These are phyloP conservation scores for Phylloscopus trochiloides DNA, from an alignment of 2,113 vertebrate genomes.

Conservation along the genomic window DNA sequence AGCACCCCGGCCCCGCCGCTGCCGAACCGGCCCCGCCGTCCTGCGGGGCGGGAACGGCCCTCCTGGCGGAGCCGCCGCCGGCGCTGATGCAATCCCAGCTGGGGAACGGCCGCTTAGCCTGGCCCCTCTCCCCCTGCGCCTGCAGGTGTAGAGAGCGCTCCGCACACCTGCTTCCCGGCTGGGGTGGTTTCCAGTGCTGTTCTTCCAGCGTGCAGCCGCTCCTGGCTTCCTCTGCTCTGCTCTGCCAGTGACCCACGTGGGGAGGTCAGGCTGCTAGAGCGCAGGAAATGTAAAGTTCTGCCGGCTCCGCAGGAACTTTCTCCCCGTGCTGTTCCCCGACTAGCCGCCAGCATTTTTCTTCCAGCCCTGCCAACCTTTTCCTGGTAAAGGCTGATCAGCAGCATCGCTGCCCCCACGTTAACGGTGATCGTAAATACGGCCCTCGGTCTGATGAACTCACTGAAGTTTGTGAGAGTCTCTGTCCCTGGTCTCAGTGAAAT, in stretches of 20 bases:
- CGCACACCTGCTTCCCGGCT: neutral
- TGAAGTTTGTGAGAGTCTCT: neutral
- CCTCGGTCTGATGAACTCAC: rapidly evolving
- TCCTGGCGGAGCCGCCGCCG: neutral
- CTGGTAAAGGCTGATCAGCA: too few relatives aligned
- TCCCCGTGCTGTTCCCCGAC: rapidly evolving
- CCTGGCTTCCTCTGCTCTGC: neutral
- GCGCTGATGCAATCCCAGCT: neutral
- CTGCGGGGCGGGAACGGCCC: neutral
- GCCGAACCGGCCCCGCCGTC: neutral
- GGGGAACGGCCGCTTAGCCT: rapidly evolving
- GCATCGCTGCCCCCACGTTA: rapidly evolving
- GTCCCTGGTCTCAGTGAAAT: rapidly evolving
- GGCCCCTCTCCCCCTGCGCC: neutral
- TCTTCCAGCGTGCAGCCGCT: neutral
- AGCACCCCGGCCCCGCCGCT: neutral
- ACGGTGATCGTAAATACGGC: rapidly evolving
- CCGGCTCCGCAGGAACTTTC: neutral
- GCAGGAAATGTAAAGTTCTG: neutral
- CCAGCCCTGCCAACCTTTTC: rapidly evolving
- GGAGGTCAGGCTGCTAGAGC: neutral
- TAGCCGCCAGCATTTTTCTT: neutral
- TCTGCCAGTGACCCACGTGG: neutral
- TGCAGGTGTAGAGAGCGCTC: neutral
- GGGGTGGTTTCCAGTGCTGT: neutral